phyloP scores from a whole-genome alignment of 2,113 vertebrate species.

The Epinephelus moara region DNA sequence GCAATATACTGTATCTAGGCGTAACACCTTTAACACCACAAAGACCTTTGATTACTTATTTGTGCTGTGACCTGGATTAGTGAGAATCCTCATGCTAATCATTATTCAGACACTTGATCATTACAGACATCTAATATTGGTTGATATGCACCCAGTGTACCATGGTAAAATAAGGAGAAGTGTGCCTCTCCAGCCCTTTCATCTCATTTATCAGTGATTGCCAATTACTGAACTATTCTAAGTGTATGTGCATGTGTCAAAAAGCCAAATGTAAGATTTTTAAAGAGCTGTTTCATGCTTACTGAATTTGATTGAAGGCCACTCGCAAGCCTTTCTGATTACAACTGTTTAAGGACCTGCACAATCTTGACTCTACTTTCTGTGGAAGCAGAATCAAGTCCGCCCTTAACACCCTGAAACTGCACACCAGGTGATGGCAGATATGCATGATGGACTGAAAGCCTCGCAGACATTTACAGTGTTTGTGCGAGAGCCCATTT shows the following conservation, averaged over 20 bases:
- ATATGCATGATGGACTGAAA: constrained; percentile 1
- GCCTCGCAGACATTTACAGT: neutral
- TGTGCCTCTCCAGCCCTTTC: neutral
- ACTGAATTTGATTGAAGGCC: neutral
- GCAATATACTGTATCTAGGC: neutral
- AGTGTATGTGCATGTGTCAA: neutral
- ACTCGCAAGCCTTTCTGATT: neutral
- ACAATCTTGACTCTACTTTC: constrained; percentile 5
- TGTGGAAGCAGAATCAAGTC: constrained; percentile 1
- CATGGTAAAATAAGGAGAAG: neutral
- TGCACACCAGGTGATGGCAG: constrained; percentile 26
- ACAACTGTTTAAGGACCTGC: constrained; percentile 1
- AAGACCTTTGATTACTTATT: neutral
- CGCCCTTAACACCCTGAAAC: neutral
- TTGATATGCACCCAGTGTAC: neutral
- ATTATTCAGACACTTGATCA: neutral
- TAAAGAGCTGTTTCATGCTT: neutral
- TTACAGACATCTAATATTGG: neutral
- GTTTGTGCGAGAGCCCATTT: neutral
- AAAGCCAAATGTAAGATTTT: constrained; percentile 12
- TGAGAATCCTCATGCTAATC: neutral
- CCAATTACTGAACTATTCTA: constrained; percentile 31
- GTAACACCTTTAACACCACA: neutral
- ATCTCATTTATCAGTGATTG: constrained; percentile 34
- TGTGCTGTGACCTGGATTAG: neutral